Percentiles rank a stretch among this genome's conserved stretches.
phyloP scores from a whole-genome alignment of 2,113 vertebrate species.

The Procavia capensis region DNA sequence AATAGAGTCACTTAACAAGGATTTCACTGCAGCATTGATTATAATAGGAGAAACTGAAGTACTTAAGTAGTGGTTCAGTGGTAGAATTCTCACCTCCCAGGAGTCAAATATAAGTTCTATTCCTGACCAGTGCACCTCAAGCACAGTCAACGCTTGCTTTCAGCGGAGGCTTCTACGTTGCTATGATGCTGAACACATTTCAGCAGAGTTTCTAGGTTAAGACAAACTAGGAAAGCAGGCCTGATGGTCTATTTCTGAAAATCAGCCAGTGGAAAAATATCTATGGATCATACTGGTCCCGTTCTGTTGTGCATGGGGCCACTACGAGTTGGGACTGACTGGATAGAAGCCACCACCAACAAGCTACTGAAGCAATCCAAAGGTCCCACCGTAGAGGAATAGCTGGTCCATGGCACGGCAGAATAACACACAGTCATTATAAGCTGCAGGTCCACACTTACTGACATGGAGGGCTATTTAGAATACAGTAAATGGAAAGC shows the following conservation, averaged over 20 bases:
- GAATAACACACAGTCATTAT: background rate
- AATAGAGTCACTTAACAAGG: background rate
- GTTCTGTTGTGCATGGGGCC: background rate
- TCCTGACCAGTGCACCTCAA: no score
- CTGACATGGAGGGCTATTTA: no score
- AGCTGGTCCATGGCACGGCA: background rate
- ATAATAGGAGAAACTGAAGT: background rate
- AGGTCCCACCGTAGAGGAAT: background rate
- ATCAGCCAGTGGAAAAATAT: background rate
- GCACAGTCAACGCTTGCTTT: background rate
- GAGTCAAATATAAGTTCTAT: no score
- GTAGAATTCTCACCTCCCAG: no score
- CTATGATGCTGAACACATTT: background rate
- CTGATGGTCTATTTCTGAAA: background rate
- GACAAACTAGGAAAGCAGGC: background rate
- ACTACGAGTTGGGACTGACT: background rate
- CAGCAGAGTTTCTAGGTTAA: background rate
- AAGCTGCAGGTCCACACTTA: rapidly evolving
- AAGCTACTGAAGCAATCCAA: background rate
- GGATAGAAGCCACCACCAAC: background rate
- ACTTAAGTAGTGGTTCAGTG: no score
- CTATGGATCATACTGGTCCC: background rate
- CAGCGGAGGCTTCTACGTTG: background rate
- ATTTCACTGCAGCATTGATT: background rate
- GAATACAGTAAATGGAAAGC: rapidly evolving